Conservation (phyloP, 2,113 vertebrate species). For the Corythornis madagascariensis region DNA sequence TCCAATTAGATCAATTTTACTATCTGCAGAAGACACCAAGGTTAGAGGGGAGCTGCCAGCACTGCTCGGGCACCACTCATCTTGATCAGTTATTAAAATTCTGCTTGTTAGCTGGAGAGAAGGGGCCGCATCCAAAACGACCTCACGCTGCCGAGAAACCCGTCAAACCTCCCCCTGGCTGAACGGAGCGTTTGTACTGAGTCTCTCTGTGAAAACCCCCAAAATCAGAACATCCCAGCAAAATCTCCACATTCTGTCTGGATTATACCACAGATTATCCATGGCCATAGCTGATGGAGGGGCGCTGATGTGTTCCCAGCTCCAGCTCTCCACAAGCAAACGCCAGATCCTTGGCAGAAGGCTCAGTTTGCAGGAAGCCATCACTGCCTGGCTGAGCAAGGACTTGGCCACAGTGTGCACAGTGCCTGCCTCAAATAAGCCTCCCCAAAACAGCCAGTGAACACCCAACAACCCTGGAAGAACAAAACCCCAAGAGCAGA, state of each 20-base stretch:
- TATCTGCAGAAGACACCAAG: not conserved
- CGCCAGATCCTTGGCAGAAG: not conserved
- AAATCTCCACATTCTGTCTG: not conserved
- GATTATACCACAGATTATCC: not conserved
- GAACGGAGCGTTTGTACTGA: not conserved
- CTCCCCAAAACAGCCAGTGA: rapidly evolving
- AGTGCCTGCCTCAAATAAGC: not conserved
- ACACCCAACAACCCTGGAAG: not conserved
- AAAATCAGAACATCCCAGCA: not conserved
- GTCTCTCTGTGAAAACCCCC: not conserved
- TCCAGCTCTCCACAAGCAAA: not conserved
- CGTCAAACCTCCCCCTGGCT: not conserved
- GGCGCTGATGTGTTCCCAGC: not conserved
- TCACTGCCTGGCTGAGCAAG: not conserved
- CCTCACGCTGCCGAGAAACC: not conserved
- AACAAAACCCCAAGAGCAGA: rapidly evolving
- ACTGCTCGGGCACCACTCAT: not conserved
- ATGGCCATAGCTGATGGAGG: rapidly evolving
- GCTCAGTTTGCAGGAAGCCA: rapidly evolving
- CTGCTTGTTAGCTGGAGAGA: conserved; percentile 17
- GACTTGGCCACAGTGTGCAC: rapidly evolving
- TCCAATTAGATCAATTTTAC: conserved; percentile 40
- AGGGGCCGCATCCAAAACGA: not conserved
- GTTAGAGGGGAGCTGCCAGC: conserved; percentile 39
- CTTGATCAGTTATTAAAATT: conserved; percentile 10